A percentile compares a stretch with the other conserved stretches of the same genome.
Evolutionary conservation across 2,113 vertebrate genomes (phyloP).

Genomic region (Saccopteryx bilineata): DNA sequence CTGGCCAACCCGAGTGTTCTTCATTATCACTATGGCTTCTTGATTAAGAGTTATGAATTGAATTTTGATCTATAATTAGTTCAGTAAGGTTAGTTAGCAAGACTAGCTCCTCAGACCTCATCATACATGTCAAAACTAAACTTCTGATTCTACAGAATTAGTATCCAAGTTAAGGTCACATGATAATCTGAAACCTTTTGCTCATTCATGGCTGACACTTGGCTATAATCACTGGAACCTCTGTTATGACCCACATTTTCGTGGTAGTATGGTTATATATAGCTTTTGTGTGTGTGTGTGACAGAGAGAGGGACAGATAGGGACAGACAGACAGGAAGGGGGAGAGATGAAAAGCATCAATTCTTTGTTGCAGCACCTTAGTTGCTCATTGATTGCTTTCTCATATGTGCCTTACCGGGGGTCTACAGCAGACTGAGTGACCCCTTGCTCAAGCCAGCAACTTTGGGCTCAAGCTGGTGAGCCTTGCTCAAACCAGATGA

Average conservation of each 20-base stretch:
- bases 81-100: not conserved
- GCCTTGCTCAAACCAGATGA: too few species aligned
- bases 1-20: not conserved
- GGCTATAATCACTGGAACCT: not conserved
- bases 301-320: too few species aligned
- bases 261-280: not conserved
- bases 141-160: not conserved
- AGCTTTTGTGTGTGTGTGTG: too few species aligned
- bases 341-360: too few species aligned
- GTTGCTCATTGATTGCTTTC: too few species aligned
- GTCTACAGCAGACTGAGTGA: too few species aligned
- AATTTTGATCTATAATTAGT: conserved; percentile 3
- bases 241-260: not conserved
- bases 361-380: too few species aligned
- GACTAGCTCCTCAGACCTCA: not conserved
- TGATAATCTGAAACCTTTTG: not conserved
- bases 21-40: not conserved
- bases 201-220: not conserved
- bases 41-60: not conserved
- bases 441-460: too few species aligned
- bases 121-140: not conserved
- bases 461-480: too few species aligned
- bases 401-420: too few species aligned
- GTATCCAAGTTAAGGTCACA: not conserved
- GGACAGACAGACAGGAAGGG: too few species aligned